Evolutionary conservation across 2,888 invertebrate genomes (phyloP).

Genomic region (Hirtodrosophila trivittata): DNA sequence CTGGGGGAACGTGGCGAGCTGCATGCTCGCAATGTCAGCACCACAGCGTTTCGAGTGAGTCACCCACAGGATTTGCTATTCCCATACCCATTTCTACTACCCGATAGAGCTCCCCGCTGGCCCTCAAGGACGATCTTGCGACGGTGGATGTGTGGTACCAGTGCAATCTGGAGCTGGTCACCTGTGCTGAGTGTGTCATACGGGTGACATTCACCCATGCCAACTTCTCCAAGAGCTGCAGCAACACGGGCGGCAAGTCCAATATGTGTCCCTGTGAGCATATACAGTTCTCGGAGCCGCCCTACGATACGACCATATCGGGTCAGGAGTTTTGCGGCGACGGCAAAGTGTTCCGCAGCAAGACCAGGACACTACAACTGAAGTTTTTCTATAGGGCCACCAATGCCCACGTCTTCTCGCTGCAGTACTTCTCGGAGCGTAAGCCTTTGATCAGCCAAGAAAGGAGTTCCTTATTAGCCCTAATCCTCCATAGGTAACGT

Average conservation of each 20-base stretch:
- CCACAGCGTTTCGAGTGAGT: slow-evolving; percentile 82
- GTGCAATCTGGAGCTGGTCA: slow-evolving; percentile 88
- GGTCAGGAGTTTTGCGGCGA: slow-evolving; percentile 87
- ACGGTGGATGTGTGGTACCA: slow-evolving; percentile 84
- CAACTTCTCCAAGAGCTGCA: slow-evolving; percentile 82
- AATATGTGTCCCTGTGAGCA: slow-evolving; percentile 86
- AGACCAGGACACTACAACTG: slow-evolving; percentile 86
- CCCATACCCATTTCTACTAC: not conserved
- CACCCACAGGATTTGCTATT: not conserved
- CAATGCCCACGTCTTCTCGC: slow-evolving; percentile 86
- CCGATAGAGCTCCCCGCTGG: slow-evolving; percentile 61
- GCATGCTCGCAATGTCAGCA: slow-evolving; percentile 82
- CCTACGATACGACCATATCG: slow-evolving; percentile 86
- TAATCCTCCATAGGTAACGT: slow-evolving; percentile 85
- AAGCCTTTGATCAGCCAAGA: slow-evolving; percentile 68
- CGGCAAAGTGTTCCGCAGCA: slow-evolving; percentile 85
- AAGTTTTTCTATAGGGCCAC: slow-evolving; percentile 86
- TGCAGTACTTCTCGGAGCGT: slow-evolving; percentile 88
- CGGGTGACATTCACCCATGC: slow-evolving; percentile 82
- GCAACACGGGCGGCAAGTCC: slow-evolving; percentile 76
- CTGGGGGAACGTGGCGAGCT: slow-evolving; percentile 83
- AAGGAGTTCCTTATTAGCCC: slow-evolving; percentile 28
- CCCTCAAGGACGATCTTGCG: slow-evolving; percentile 64
- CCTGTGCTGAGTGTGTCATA: slow-evolving; percentile 88
- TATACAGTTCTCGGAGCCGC: slow-evolving; percentile 87